A percentile compares a stretch with the other conserved stretches of the same genome.
Conservation (phyloP, 1,140 invertebrate genomes). For the Thaumatotibia leucotreta region DNA sequence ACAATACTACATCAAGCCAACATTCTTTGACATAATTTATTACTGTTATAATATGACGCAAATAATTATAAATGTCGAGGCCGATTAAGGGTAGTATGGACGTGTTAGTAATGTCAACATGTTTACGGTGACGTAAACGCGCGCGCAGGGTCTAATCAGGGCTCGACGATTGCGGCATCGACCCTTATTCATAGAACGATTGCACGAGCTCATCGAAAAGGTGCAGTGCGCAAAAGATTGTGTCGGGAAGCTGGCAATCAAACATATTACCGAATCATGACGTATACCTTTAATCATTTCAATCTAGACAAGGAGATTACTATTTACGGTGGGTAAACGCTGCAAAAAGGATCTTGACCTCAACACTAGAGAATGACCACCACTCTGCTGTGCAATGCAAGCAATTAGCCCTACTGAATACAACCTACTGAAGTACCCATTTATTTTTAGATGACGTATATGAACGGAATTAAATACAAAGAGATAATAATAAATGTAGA, state of each 20-base stretch:
- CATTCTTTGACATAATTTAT: slow-evolving; percentile 1
- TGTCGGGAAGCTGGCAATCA: neutral
- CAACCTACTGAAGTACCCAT: too few species aligned
- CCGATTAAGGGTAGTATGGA: neutral
- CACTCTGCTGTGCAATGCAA: too few species aligned
- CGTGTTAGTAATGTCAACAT: neutral
- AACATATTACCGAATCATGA: neutral
- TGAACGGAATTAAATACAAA: neutral
- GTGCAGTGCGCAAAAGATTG: slow-evolving; percentile 63
- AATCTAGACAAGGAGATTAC: too few species aligned
- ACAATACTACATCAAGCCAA: neutral
- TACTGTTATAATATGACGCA: neutral
- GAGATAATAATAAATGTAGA: neutral
- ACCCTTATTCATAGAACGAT: slow-evolving; percentile 49
- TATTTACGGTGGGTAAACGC: too few species aligned
- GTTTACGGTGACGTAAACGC: neutral
- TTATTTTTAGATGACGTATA: too few species aligned
- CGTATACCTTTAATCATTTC: too few species aligned
- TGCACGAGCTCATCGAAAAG: slow-evolving; percentile 36
- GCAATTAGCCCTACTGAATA: too few species aligned
- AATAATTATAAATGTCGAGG: neutral
- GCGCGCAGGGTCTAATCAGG: slow-evolving; percentile 38
- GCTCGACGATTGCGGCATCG: slow-evolving; percentile 44
- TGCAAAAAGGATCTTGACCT: too few species aligned
- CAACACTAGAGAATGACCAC: too few species aligned